Conservation (phyloP, 2,888 invertebrate genomes). For the Eupithecia insigniata region DNA sequence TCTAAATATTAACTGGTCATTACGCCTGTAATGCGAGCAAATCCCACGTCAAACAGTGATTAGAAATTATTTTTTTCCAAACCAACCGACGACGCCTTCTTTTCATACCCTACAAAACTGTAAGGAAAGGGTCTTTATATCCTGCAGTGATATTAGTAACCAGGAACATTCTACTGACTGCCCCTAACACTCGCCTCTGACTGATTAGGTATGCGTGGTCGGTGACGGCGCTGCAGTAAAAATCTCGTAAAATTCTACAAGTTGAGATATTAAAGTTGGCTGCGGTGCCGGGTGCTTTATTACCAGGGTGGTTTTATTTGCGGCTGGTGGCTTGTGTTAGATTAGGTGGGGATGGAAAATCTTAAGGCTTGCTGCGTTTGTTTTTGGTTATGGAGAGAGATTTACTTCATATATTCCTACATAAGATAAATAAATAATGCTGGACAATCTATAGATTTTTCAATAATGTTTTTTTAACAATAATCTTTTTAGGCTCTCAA, state of each 20-base stretch:
- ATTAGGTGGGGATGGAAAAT: constrained; percentile 23
- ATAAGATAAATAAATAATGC: too few relatives aligned
- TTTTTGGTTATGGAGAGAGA: neutral
- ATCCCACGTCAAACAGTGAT: neutral
- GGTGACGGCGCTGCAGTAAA: constrained; percentile 49
- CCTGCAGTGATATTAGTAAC: neutral
- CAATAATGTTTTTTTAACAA: too few relatives aligned
- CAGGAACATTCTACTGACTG: constrained; percentile 15
- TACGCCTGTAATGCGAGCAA: neutral
- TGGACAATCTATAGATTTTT: too few relatives aligned
- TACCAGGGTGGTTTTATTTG: constrained; percentile 32
- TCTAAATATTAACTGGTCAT: neutral
- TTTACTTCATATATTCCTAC: too few relatives aligned
- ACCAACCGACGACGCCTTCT: neutral
- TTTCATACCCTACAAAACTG: neutral
- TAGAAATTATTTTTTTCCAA: neutral
- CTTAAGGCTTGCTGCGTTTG: neutral
- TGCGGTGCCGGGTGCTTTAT: constrained; percentile 30
- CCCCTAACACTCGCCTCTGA: constrained; percentile 22
- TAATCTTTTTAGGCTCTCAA: too few relatives aligned
- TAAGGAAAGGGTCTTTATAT: neutral
- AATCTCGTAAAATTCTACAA: constrained; percentile 68
- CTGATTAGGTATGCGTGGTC: constrained; percentile 61
- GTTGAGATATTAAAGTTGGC: constrained; percentile 56
- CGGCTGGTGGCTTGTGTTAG: constrained; percentile 20